Base-by-base conservation (phyloP, 2,888 invertebrate species). In the Dasysyrphus tricinctus region DNA sequence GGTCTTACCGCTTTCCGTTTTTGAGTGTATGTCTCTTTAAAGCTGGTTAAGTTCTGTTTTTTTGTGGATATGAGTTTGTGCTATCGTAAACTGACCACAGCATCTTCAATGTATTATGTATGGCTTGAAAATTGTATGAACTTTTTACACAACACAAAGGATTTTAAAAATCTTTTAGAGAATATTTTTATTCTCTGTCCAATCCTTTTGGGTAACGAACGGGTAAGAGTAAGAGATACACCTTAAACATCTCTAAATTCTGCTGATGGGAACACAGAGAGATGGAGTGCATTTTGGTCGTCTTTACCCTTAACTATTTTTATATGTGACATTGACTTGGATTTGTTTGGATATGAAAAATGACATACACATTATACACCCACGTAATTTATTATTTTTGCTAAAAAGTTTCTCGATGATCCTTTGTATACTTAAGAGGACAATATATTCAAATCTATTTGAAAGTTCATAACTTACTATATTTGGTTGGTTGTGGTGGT, bases 401-500 rank as follows among this genome's bases (percentile, higher is more conserved):
- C 56, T 78, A 67, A 80, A 85, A 85, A 81, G 69, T 85, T 85
- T 81, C 37, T 69, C 69, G 81, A 54, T 24, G 69, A 69, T 24
- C 29, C 69, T 39, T 69, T 39, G 69, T 81, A 74, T 81, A 63
- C 85, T 80, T 80, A 73, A 49, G 85, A 80, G 85, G 85, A 80
- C 81, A 85, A 85, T 85, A 85, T 85, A 85, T 85, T 77, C 73
- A 85, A 81, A 85, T 85, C 85, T 85, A 85, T 85, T 85, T 85
- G 57, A 69, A 85, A 85, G 81, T 85, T 85, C 77, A 77, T 81
- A 85, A 85, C 81, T 80, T 85, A n/a, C n/a, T n/a, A 81, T 24
- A 24, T 80, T 73, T 80, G 67, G 39, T 69, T 80, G 59, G 42
- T 47, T 69, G 14, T 44, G 57, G 69, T 57, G 29, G 65, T 24